A percentile compares a stretch with the other conserved stretches of the same genome.
Conservation (phyloP, 1,140 invertebrate genomes). For the Ostrea denselamellosa region DNA sequence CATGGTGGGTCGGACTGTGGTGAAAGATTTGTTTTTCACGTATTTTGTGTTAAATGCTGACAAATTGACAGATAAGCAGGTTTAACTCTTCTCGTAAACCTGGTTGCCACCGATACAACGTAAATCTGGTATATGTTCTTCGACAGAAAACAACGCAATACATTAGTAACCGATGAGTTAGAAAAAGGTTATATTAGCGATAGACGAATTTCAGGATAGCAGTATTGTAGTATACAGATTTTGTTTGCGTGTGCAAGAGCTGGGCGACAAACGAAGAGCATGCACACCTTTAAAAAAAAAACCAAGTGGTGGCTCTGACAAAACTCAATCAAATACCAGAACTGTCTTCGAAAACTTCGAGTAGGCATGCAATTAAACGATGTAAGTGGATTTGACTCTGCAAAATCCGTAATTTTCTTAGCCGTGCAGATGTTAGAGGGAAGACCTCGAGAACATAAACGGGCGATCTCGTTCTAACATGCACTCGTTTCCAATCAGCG, state of each 20-base stretch:
- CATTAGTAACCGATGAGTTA: too few relatives aligned
- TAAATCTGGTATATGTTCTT: not conserved
- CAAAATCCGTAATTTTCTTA: not conserved
- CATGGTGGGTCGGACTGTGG: too few relatives aligned
- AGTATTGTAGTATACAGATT: too few relatives aligned
- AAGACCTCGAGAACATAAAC: constrained; percentile 20
- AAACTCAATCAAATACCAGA: not conserved
- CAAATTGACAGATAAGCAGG: not conserved
- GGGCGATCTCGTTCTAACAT: not conserved
- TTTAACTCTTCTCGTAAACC: not conserved
- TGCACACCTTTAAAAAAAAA: too few relatives aligned
- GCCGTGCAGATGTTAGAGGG: constrained; percentile 13
- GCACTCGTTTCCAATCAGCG: constrained; percentile 22
- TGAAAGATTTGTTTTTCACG: not conserved
- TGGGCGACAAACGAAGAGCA: too few relatives aligned
- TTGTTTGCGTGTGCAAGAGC: too few relatives aligned
- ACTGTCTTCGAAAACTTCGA: not conserved
- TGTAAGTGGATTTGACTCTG: not conserved
- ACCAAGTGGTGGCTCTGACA: too few relatives aligned
- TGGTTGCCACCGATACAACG: not conserved
- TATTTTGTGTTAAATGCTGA: not conserved
- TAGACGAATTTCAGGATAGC: too few relatives aligned
- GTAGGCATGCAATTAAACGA: not conserved
- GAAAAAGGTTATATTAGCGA: too few relatives aligned
- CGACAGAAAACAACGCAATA: too few relatives aligned